Evolutionary conservation across 1,140 invertebrate genomes (phyloP), one percentile per base, ranked within the genome.

Genomic region (Drosophila virilis): DNA sequence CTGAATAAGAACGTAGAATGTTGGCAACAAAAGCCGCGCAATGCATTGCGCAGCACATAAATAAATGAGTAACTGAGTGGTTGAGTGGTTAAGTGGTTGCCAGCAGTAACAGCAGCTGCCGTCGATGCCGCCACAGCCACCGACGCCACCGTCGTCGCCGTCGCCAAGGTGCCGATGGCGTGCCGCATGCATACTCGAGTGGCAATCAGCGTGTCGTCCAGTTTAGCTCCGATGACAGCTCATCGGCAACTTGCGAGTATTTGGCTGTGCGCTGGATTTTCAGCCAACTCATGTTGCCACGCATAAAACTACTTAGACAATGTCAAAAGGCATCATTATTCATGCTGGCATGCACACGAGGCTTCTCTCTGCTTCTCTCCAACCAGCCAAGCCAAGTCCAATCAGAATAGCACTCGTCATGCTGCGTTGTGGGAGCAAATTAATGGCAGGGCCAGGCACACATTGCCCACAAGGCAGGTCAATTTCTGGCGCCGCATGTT

Each of bases 241-340:
- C 70, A 68, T 64, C 72, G 61, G 32, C 33, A 43, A 48, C 7
- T 38, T 32, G 35, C 15, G 54, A 42, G n/a, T 28, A 57, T 68
- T 65, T 55, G 46, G 45, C 60, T 51, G 69, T 57, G 68, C 77
- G 84, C 84, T 89, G 77, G 84, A 84, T 90, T 89, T 89, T 68
- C 43, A 72, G 84, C 77, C 61, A 75, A 84, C 80, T 89, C 84
- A 89, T 66, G 84, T 78, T 80, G 73, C 71, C 85, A 89, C 84
- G 84, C 84, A 88, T 88, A 80, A 89, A 88, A 88, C 70, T 78
- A 80, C 80, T 89, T 89, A 89, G 85, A 89, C 84, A 89, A 89
- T 89, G 83, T 89, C 84, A 84, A 84, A 83, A 72, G 80, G 70
- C 80, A 89, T 89, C 84, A 89, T 89, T 89, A 89, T 82, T 89